Evolutionary conservation across 2,797 vertebrate species (phyloP).

Genomic region (Girardinus metallicus): DNA sequence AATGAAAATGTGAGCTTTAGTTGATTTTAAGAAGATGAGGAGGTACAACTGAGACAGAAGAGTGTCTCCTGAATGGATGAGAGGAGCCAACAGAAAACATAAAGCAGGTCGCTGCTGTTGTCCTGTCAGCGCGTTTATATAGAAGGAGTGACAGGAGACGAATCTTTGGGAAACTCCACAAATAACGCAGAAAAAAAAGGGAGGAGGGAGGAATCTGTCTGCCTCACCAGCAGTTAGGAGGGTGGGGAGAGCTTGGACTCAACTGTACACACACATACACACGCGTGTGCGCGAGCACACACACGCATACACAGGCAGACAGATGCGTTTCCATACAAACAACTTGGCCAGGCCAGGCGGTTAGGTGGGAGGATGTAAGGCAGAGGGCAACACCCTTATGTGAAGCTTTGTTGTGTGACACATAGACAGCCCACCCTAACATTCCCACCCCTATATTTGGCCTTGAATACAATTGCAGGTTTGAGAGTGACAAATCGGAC

Average conservation of each 20-base stretch:
- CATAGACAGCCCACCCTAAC: constrained; percentile 82
- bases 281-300: constrained; percentile 25
- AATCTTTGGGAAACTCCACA: constrained; percentile 68
- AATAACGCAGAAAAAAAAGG: constrained; percentile 61
- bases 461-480: constrained; percentile 89
- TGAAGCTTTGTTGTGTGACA: constrained; percentile 82
- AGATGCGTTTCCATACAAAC: constrained; percentile 72
- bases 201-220: constrained; percentile 66
- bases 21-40: constrained; percentile 1
- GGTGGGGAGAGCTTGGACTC: constrained; percentile 71
- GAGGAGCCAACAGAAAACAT: constrained; percentile 9
- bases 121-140: constrained; percentile 9
- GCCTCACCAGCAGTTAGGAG: constrained; percentile 59
- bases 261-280: constrained; percentile 42
- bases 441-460: constrained; percentile 85
- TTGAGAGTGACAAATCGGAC: constrained; percentile 81
- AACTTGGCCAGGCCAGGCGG: constrained; percentile 77
- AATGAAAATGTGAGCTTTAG: not conserved
- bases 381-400: constrained; percentile 83
- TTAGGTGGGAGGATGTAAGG: constrained; percentile 84
- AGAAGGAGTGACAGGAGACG: constrained; percentile 58
- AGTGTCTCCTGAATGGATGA: not conserved
- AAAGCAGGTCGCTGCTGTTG: constrained; percentile 57
- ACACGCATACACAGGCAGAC: constrained; percentile 25
- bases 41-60: not conserved